Percentiles rank a stretch among this genome's conserved stretches.
phyloP scores from a whole-genome alignment of 1,140 invertebrate genomes.

The Idris sp. region DNA sequence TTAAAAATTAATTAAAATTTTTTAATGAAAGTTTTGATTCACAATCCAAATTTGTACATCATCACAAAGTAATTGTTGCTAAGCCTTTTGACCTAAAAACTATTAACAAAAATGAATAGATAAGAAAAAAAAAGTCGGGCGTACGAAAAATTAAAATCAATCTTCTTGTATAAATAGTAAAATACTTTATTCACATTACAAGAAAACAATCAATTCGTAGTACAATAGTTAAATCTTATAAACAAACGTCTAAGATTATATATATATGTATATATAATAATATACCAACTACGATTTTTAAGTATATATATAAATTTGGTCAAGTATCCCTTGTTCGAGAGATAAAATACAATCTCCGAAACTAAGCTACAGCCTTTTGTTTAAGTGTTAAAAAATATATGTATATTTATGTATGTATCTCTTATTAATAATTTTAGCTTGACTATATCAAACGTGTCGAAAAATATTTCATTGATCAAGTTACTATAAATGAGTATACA shows the following conservation, averaged over 20 bases:
- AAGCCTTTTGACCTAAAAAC: too few relatives aligned
- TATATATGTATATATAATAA: too few relatives aligned
- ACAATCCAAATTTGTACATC: too few relatives aligned
- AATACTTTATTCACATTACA: conserved; percentile 50
- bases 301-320: conserved; percentile 51
- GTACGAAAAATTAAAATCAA: conserved; percentile 13
- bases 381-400: conserved; percentile 43
- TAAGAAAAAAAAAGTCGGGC: too few relatives aligned
- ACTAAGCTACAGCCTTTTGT: conserved; percentile 36
- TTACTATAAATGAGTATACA: conserved; percentile 20
- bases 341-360: conserved; percentile 35
- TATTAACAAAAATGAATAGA: too few relatives aligned
- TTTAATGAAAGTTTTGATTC: too few relatives aligned
- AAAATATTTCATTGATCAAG: conserved; percentile 13
- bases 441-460: conserved; percentile 12
- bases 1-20: too few relatives aligned
- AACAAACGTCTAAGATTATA: too few relatives aligned
- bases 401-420: too few relatives aligned
- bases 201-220: conserved; percentile 37
- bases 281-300: conserved; percentile 27
- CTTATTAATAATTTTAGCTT: conserved; percentile 20
- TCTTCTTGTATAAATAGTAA: conserved; percentile 43
- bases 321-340: conserved; percentile 22
- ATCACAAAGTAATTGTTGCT: too few relatives aligned
- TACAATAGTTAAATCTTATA: conserved; percentile 40